Evolutionary conservation across 2,888 invertebrate genomes (phyloP).

Genomic region (Eupithecia vulgata): DNA sequence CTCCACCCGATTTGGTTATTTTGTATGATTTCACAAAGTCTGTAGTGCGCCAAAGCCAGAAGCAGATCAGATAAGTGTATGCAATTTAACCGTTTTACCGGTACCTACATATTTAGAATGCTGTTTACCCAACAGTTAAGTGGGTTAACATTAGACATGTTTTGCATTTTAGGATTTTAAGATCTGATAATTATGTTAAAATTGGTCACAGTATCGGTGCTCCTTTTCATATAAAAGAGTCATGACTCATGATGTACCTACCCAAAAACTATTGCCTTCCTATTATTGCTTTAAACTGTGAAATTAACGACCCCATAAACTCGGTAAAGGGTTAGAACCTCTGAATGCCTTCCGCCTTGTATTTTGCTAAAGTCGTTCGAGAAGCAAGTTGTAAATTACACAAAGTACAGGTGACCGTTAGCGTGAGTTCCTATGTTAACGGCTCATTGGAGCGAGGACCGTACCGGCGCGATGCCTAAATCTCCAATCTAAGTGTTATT

Average conservation of each 20-base stretch:
- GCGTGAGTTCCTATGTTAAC: constrained; percentile 53
- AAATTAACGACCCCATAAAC: constrained; percentile 28
- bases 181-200: not conserved
- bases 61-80: constrained; percentile 23
- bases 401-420: constrained; percentile 59
- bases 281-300: constrained; percentile 14
- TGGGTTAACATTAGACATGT: not conserved
- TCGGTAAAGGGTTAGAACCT: constrained; percentile 25
- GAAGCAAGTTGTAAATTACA: constrained; percentile 48
- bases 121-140: constrained; percentile 6
- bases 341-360: constrained; percentile 21
- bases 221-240: not conserved
- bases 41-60: constrained; percentile 6
- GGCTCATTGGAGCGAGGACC: constrained; percentile 59
- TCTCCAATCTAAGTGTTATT: constrained; percentile 78
- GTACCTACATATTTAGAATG: constrained; percentile 18
- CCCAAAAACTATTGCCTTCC: not conserved
- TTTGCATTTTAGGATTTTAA: not conserved
- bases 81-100: constrained; percentile 21
- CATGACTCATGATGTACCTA: not conserved
- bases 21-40: constrained; percentile 13
- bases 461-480: constrained; percentile 61
- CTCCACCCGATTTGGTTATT: not conserved
- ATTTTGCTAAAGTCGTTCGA: constrained; percentile 28
- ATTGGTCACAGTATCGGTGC: not conserved